Percentiles rank a stretch among this genome's conserved stretches.
Conservation (phyloP, 2,888 invertebrate genomes). For the Ommatoiulus sabulosus region DNA sequence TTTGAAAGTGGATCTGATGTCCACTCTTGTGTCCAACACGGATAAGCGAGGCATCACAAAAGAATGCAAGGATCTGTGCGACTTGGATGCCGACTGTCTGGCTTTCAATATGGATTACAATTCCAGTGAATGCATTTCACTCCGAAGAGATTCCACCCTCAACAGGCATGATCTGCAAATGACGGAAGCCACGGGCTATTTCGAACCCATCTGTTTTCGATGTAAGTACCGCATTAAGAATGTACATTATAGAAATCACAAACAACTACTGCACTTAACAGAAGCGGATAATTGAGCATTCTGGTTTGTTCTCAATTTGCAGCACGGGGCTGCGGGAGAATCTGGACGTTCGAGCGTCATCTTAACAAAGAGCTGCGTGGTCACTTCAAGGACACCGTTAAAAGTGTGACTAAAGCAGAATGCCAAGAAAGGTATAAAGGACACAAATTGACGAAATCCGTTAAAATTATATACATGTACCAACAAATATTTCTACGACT, state of each 20-base stretch:
- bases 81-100: constrained; percentile 66
- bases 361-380: constrained; percentile 70
- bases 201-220: constrained; percentile 67
- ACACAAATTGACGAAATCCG: background rate
- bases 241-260: no score
- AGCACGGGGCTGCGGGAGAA: constrained; percentile 67
- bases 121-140: constrained; percentile 67
- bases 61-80: constrained; percentile 67
- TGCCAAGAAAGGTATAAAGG: constrained; percentile 53
- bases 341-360: constrained; percentile 70
- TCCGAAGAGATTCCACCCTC: constrained; percentile 65
- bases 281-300: constrained; percentile 35
- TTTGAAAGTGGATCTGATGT: constrained; percentile 61
- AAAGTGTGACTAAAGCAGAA: constrained; percentile 62
- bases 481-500: no score
- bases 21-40: constrained; percentile 45
- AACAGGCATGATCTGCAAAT: constrained; percentile 65
- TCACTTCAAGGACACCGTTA: constrained; percentile 64
- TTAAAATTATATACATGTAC: background rate
- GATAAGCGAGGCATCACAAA: constrained; percentile 67
- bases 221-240: constrained; percentile 61
- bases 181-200: constrained; percentile 66
- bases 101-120: constrained; percentile 69
- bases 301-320: constrained; percentile 54
- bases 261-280: background rate